Evolutionary conservation across 2,888 invertebrate species (phyloP).

Genomic region (Pheosia gnoma): DNA sequence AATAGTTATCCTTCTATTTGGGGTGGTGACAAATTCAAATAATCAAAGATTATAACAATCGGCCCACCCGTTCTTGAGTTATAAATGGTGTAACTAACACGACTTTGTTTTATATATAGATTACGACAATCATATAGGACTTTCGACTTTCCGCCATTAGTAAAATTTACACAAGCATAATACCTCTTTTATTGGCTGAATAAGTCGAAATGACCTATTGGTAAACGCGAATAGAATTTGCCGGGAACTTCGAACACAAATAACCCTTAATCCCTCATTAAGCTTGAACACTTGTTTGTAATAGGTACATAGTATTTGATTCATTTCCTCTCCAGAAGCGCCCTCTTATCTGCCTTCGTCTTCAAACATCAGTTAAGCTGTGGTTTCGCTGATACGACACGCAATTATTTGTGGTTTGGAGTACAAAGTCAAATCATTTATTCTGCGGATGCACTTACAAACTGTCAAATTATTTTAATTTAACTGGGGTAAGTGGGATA

Average conservation of each 20-base stretch:
- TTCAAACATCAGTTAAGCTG: neutral
- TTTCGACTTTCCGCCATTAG: too few relatives aligned
- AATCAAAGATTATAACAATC: too few relatives aligned
- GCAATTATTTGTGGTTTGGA: neutral
- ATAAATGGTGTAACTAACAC: too few relatives aligned
- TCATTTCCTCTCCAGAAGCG: neutral
- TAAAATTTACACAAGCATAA: neutral
- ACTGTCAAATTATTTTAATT: too few relatives aligned
- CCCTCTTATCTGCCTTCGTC: neutral
- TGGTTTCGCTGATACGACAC: neutral
- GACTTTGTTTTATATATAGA: too few relatives aligned
- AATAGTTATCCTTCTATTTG: too few relatives aligned
- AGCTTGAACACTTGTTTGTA: neutral
- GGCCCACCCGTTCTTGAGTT: too few relatives aligned
- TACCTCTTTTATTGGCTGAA: neutral
- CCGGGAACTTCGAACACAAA: neutral
- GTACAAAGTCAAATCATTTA: too few relatives aligned
- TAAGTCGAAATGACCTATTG: neutral
- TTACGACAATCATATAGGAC: too few relatives aligned
- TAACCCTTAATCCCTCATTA: neutral
- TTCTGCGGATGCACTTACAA: too few relatives aligned
- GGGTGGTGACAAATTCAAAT: too few relatives aligned
- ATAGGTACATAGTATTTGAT: slow-evolving; percentile 3
- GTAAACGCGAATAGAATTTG: neutral
- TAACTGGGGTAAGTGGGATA: too few relatives aligned